phyloP scores from a whole-genome alignment of 2,888 invertebrate species.

The Coelogynopora nodosa region DNA sequence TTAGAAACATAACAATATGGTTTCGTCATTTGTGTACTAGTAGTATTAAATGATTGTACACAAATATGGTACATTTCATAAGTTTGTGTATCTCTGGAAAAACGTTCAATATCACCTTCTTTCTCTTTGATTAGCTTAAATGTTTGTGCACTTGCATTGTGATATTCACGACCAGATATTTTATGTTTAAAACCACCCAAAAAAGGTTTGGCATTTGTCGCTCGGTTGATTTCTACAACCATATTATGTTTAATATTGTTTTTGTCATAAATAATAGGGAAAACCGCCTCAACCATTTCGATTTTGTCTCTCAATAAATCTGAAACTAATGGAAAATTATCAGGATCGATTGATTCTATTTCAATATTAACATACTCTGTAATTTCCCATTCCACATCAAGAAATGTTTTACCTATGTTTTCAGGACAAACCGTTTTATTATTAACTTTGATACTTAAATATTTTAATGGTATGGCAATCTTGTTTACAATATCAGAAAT shows the following conservation, averaged over 20 bases:
- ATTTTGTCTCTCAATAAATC: background rate
- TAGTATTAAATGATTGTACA: constrained; percentile 60
- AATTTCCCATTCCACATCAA: background rate
- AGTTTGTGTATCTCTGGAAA: constrained; percentile 62
- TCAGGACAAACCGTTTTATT: background rate
- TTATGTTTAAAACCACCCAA: constrained; percentile 76
- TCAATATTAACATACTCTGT: background rate
- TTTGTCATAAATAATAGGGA: background rate
- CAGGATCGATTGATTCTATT: background rate
- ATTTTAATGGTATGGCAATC: background rate
- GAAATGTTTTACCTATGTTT: background rate
- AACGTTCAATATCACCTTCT: constrained; percentile 48
- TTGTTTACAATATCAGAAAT: background rate
- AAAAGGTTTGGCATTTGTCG: constrained; percentile 68
- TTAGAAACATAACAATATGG: constrained; percentile 59
- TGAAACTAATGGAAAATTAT: constrained; percentile 13
- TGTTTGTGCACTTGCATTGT: constrained; percentile 81
- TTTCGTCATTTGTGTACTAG: constrained; percentile 62
- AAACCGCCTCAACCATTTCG: background rate
- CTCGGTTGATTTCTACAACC: background rate
- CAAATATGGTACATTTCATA: constrained; percentile 53
- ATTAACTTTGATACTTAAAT: constrained; percentile 6
- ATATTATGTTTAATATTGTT: background rate
- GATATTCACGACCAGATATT: constrained; percentile 70
- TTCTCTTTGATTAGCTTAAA: constrained; percentile 49